Base-by-base conservation (phyloP, 2,113 vertebrate genomes). In the Pterophyllum scalare region DNA sequence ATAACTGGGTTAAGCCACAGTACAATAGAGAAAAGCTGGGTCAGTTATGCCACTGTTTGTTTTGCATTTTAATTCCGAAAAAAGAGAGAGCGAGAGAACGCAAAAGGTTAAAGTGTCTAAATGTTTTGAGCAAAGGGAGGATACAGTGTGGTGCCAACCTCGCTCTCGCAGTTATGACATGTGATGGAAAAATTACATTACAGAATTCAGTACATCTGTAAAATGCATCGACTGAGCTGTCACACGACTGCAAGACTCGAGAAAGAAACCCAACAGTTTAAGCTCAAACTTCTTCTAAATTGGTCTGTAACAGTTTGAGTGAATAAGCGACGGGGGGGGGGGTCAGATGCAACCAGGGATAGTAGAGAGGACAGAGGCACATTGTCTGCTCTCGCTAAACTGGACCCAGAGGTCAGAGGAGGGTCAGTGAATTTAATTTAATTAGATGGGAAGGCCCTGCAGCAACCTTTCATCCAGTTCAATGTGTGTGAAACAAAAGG, bases 371-470 rank as follows among this genome's bases (percentile, higher is more conserved):
- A 94, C 94, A 94, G 93, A 93, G 84, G 87, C 79, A 85, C 90
- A 88, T 93, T 96, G 94, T 94, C 87, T 87, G 79, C 87, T 79
- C 46, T 54, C 72, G 52, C 60, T 78, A 86, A 91, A 89, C 85
- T 85, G 85, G 91, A 92, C 84, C 61, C 87, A 83, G 74, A 88
- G 94, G 93, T 93, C 94, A 93, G 49, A 56, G 70, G 13, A 65
- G 92, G 92, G 93, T 93, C 92, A 94, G 20, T 43, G 86, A 86
- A 84, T 93, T 92, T 91, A 92, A 94, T 91, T 92, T 77, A 93
- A 92, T 94, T 93, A 93, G 81, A 92, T 38, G 87, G 83, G 83
- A 89, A 86, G 80, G 87, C 87, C 82, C 88, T 84, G 87, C 83
- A 83, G 87, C 89, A 83, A 87, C 88, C 84, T 89, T 90, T 90